phyloP scores from a whole-genome alignment of 2,888 invertebrate genomes.

The Drosophila colorata region DNA sequence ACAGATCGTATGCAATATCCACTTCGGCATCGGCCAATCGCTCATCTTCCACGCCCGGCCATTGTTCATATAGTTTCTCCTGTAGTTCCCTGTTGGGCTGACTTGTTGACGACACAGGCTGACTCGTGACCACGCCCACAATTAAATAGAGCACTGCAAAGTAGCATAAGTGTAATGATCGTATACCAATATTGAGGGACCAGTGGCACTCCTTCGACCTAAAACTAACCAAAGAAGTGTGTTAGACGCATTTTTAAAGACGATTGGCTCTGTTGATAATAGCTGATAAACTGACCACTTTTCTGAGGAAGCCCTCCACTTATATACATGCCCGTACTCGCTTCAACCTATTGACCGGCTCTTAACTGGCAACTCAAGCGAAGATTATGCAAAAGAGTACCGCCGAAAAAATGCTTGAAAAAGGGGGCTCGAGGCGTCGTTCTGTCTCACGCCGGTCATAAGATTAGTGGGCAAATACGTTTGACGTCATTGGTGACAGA shows the following conservation, averaged over 20 bases:
- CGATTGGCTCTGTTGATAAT: constrained; percentile 28
- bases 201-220: not conserved
- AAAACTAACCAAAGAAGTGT: constrained; percentile 38
- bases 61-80: constrained; percentile 30
- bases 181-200: too few species aligned
- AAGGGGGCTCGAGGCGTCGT: constrained; percentile 70
- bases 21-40: constrained; percentile 61
- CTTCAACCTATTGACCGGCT: constrained; percentile 40
- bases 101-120: not conserved
- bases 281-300: constrained; percentile 52
- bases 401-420: constrained; percentile 20
- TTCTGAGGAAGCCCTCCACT: constrained; percentile 36
- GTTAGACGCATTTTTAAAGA: constrained; percentile 28
- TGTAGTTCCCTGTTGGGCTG: constrained; percentile 1
- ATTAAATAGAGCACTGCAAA: constrained; percentile 41
- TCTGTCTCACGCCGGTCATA: constrained; percentile 47
- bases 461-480: constrained; percentile 62
- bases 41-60: constrained; percentile 55
- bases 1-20: constrained; percentile 54
- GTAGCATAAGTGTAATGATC: not conserved
- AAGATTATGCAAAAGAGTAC: constrained; percentile 41
- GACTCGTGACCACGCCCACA: constrained; percentile 15
- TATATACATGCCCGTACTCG: constrained; percentile 47
- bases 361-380: constrained; percentile 40
- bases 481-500: constrained; percentile 58